Conservation (phyloP, 2,113 vertebrate species). For the Leiothrix lutea region DNA sequence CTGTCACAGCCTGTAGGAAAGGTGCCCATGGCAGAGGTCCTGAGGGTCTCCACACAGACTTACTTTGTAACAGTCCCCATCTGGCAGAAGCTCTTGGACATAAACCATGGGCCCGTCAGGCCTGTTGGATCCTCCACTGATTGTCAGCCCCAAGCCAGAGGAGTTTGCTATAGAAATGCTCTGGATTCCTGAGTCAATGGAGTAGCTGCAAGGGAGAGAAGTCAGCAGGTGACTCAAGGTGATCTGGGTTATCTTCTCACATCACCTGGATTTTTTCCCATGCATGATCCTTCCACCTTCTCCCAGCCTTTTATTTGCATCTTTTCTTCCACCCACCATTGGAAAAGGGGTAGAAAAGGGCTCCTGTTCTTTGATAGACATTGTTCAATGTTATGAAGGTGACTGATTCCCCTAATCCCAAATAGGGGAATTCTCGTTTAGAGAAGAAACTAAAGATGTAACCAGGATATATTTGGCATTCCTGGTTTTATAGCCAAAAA, state of each 20-base stretch:
- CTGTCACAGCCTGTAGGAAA: background rate
- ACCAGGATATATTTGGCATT: background rate
- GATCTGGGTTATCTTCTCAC: background rate
- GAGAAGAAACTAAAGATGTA: background rate
- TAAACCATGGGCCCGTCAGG: conserved; percentile 87
- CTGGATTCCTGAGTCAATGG: conserved; percentile 85
- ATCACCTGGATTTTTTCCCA: background rate
- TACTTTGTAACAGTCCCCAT: conserved; percentile 85
- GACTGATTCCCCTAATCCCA: background rate
- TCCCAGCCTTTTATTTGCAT: background rate
- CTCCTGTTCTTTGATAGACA: background rate
- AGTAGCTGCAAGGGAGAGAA: conserved; percentile 69
- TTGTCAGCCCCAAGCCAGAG: conserved; percentile 78
- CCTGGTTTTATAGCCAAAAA: background rate
- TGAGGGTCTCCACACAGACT: background rate
- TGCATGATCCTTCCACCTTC: background rate
- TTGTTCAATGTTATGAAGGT: background rate
- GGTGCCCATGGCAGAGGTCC: background rate
- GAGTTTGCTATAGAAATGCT: conserved; percentile 81
- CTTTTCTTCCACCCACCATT: background rate
- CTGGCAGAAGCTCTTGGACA: conserved; percentile 85
- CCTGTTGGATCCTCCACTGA: conserved; percentile 85
- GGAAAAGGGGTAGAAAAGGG: background rate
- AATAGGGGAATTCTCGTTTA: background rate
- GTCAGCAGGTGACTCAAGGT: background rate